phyloP scores from a whole-genome alignment of 2,888 invertebrate species.

The Melangyna quadrimaculata region DNA sequence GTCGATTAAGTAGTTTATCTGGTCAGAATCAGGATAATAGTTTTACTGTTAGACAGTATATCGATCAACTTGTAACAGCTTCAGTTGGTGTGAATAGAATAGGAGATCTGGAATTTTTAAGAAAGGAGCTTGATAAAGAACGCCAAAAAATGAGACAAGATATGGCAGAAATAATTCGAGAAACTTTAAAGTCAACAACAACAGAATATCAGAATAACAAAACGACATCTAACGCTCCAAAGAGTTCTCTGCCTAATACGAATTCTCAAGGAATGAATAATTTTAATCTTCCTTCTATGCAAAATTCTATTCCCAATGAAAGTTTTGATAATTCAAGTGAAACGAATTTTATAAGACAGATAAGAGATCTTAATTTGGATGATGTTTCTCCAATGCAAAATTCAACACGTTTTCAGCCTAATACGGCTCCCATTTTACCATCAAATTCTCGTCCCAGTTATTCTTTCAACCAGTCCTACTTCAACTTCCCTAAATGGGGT shows the following conservation, averaged over 20 bases:
- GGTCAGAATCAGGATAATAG: not conserved
- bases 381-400: too few species aligned
- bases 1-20: not conserved
- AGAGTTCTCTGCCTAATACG: not conserved
- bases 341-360: too few species aligned
- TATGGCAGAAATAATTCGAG: not conserved
- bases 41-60: not conserved
- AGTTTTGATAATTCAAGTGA: too few species aligned
- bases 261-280: not conserved
- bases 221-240: not conserved
- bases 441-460: not conserved
- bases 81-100: too few species aligned
- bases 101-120: not conserved
- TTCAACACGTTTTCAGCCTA: too few species aligned
- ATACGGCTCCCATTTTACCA: too few species aligned
- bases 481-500: too few species aligned
- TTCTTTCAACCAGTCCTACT: not conserved
- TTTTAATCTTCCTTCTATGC: too few species aligned
- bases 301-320: too few species aligned
- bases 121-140: not conserved
- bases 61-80: too few species aligned
- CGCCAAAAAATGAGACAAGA: not conserved
- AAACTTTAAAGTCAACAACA: not conserved
- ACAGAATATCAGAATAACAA: too few species aligned
- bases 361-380: too few species aligned